Conservation (phyloP, 2,113 vertebrate species). For the Platichthys stellatus region DNA sequence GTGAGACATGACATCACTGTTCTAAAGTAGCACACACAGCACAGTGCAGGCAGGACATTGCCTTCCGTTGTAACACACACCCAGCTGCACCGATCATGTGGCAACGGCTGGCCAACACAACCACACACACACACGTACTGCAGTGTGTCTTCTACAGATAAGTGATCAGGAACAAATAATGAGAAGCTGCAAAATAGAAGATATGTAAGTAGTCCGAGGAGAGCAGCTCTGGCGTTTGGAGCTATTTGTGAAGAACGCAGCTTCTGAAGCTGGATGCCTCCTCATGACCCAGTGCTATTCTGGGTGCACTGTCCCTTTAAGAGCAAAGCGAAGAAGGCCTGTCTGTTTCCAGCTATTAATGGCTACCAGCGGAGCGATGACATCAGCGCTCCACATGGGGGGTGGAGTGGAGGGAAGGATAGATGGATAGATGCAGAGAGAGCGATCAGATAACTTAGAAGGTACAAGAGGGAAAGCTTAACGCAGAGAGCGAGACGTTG, state of each 20-base stretch:
- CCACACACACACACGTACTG: slow-evolving; percentile 17
- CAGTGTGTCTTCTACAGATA: slow-evolving; percentile 19
- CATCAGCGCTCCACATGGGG: slow-evolving; percentile 77
- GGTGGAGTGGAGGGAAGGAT: slow-evolving; percentile 38
- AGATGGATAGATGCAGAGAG: slow-evolving; percentile 34
- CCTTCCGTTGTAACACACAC: slow-evolving; percentile 64
- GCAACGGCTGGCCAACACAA: slow-evolving; percentile 37
- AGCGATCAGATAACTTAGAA: slow-evolving; percentile 43
- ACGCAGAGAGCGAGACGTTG: background rate
- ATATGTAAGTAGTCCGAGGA: slow-evolving; percentile 4
- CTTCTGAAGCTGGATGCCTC: slow-evolving; percentile 17
- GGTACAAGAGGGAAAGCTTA: slow-evolving; percentile 18
- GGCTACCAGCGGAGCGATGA: slow-evolving; percentile 80
- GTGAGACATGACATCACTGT: slow-evolving; percentile 79
- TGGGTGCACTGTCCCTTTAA: slow-evolving; percentile 76
- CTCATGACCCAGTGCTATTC: slow-evolving; percentile 46
- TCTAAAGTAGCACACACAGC: slow-evolving; percentile 70
- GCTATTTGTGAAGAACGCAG: slow-evolving; percentile 15
- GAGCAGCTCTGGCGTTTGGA: background rate
- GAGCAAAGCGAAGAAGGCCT: slow-evolving; percentile 72
- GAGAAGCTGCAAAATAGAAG: slow-evolving; percentile 1
- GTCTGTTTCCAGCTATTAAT: slow-evolving; percentile 83
- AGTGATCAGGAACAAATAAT: background rate
- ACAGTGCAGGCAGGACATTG: slow-evolving; percentile 61
- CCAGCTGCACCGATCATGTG: slow-evolving; percentile 52